Evolutionary conservation across 2,888 invertebrate genomes (phyloP).

Genomic region (Drosophila kanekoi): DNA sequence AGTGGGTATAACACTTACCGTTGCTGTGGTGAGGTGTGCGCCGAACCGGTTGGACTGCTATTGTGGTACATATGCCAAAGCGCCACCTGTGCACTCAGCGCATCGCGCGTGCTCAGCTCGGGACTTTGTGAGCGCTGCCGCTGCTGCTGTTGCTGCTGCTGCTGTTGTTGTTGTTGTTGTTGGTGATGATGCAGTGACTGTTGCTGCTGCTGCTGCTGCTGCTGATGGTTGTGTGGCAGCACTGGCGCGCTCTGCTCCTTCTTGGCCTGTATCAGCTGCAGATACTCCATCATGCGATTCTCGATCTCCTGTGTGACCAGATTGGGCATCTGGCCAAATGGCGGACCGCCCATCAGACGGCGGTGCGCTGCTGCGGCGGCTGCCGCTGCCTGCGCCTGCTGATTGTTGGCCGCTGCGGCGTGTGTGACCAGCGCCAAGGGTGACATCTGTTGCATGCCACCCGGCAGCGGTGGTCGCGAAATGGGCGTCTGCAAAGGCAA

Average conservation of each 20-base stretch:
- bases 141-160: conserved; percentile 63
- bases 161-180: conserved; percentile 67
- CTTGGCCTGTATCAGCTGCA: conserved; percentile 89
- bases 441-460: conserved; percentile 89
- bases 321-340: conserved; percentile 87
- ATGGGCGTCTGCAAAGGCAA: conserved; percentile 76
- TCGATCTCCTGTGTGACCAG: conserved; percentile 90
- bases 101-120: conserved; percentile 85
- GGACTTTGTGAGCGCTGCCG: conserved; percentile 84
- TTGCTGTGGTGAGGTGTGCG: conserved; percentile 86
- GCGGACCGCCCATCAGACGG: conserved; percentile 83
- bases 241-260: conserved; percentile 71
- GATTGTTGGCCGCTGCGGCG: conserved; percentile 86
- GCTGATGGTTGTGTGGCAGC: conserved; percentile 61
- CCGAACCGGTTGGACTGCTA: conserved; percentile 86
- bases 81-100: conserved; percentile 90
- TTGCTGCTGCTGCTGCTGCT: conserved; percentile 68
- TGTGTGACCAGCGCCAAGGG: conserved; percentile 90
- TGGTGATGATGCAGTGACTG: conserved; percentile 41
- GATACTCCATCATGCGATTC: conserved; percentile 91
- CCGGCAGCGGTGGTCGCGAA: conserved; percentile 87
- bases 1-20: conserved; percentile 78
- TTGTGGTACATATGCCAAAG: conserved; percentile 94
- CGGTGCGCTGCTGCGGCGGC: conserved; percentile 85
- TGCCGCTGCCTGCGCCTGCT: conserved; percentile 85